Evolutionary conservation across 2,113 vertebrate species (phyloP).

Genomic region (Menidia beryllina): DNA sequence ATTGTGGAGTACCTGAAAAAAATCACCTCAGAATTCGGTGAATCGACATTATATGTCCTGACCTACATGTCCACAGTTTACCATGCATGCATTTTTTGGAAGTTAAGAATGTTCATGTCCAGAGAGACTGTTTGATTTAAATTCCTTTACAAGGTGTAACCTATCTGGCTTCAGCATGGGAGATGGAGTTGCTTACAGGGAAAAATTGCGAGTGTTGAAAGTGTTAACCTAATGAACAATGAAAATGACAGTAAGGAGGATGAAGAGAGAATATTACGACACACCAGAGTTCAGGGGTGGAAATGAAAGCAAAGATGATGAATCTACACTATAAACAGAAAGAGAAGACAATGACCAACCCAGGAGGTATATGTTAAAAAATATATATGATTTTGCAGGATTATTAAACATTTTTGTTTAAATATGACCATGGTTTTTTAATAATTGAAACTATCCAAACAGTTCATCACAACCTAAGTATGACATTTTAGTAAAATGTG

Average conservation of each 20-base stretch:
- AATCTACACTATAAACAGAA: conserved; percentile 30
- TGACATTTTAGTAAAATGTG: neutral
- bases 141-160: conserved; percentile 40
- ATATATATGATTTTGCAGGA: too few species aligned
- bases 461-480: neutral
- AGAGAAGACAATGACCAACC: conserved; percentile 8
- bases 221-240: conserved; percentile 31
- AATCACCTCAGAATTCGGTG: neutral
- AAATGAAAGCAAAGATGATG: conserved; percentile 29
- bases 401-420: too few species aligned
- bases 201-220: neutral
- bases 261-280: conserved; percentile 15
- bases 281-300: conserved; percentile 14
- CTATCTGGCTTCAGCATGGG: conserved; percentile 34
- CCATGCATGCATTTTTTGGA: conserved; percentile 10
- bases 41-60: neutral
- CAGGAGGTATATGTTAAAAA: conserved; percentile 23
- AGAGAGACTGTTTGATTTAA: neutral
- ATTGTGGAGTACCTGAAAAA: neutral
- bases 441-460: too few species aligned
- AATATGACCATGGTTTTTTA: too few species aligned
- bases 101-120: conserved; percentile 14
- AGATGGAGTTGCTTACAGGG: conserved; percentile 11
- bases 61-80: neutral
- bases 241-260: conserved; percentile 54